Evolutionary conservation across 2,888 invertebrate species (phyloP).

Genomic region (Parapristionchus giblindavisi): DNA sequence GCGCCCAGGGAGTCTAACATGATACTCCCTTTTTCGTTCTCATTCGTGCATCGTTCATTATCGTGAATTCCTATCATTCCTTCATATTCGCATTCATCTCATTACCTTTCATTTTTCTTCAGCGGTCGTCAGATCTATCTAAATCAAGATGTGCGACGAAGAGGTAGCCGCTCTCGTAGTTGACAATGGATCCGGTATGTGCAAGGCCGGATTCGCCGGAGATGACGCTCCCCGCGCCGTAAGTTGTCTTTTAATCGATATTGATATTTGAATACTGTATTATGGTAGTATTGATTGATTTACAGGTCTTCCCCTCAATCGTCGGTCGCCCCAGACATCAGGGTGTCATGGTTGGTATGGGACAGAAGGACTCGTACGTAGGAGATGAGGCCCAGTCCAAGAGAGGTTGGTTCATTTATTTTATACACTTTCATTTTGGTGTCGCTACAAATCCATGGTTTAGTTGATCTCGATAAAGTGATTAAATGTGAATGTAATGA

Average conservation of each 20-base stretch:
- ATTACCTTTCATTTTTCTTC: neutral
- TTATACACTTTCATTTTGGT: neutral
- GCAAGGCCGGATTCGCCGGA: slow-evolving; percentile 81
- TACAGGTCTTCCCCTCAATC: slow-evolving; percentile 81
- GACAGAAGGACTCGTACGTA: slow-evolving; percentile 72
- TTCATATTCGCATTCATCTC: neutral
- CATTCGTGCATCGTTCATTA: too few relatives aligned
- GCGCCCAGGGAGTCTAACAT: slow-evolving; percentile 2
- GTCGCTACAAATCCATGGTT: too few relatives aligned
- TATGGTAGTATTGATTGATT: too few relatives aligned
- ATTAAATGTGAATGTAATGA: too few relatives aligned
- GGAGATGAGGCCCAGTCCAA: slow-evolving; percentile 75
- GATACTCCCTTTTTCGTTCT: slow-evolving; percentile 8
- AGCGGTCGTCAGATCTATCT: slow-evolving; percentile 21
- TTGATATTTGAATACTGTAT: too few relatives aligned
- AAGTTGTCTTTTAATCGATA: too few relatives aligned
- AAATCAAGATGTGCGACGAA: slow-evolving; percentile 56
- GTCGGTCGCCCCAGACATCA: slow-evolving; percentile 78
- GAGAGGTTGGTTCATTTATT: too few relatives aligned
- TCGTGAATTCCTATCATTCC: neutral
- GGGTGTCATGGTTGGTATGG: slow-evolving; percentile 73
- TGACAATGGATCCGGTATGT: slow-evolving; percentile 73
- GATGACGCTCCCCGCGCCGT: slow-evolving; percentile 81
- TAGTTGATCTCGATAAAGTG: too few relatives aligned
- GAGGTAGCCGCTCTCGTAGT: slow-evolving; percentile 61